Base-by-base conservation (phyloP, 2,797 vertebrate genomes). In the Coregonus sp. region DNA sequence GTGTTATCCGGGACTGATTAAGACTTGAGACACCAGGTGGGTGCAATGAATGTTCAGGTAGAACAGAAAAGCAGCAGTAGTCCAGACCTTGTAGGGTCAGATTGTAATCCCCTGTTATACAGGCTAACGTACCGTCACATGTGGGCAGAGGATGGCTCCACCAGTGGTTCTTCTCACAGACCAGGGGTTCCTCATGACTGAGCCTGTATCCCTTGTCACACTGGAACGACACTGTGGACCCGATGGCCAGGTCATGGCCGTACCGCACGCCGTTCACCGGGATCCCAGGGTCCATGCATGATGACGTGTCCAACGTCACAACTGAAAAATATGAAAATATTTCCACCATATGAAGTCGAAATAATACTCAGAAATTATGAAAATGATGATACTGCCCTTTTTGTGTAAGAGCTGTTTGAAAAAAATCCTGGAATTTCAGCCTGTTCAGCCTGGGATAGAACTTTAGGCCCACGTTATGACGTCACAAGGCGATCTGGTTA, bases 111-210 rank as follows among this genome's bases (percentile, higher is more conserved):
- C n/a, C n/a, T n/a, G 56, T 59, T 20, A 59, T 18, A 59, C 3
- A 18, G 52, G 52, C 52, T 66, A 79, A 77, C 93, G 83, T 94
- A 99, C 98, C 98, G 81, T 99, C 97, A 91, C 98, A 99, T 12
- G 95, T 97, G 75, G 98, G 98, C 16, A 99, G 95, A 0, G 96
- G 89, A 70, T 99, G 96, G 87, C 96, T 99, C 98, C 98, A 99
- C 94, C 98, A 99, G 81, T 99, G 97, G 89, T 96, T 99, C 89
- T 98, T 98, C 93, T 99, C 98, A 90, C 98, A 99, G 0, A 97
- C 86, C 73, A 99, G 94, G 5, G 94, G 94, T 5, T 99, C 98
- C 25, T 99, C 97, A 0, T 99, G 97, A 83, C 95, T 99, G 74
- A 99, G 87, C 14, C 95, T 94, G 74, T 99, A 99, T 50, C 98